Evolutionary conservation across 2,888 invertebrate species (phyloP).

Genomic region (Chirona hameri): DNA sequence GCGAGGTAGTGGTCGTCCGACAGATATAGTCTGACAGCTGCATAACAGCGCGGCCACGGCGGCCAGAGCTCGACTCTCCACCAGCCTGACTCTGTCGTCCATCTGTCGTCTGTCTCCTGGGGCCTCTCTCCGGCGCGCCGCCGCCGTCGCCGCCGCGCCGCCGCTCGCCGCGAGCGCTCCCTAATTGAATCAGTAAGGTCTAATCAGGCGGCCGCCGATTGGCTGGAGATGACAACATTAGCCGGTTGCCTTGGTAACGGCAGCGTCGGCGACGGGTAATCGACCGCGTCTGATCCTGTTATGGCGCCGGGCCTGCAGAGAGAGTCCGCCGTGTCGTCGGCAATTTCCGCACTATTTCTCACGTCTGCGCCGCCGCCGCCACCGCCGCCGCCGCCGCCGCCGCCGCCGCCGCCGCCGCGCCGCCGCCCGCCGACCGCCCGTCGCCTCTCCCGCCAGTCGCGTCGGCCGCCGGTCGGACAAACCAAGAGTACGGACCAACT

Average conservation of each 20-base stretch:
- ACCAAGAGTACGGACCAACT: too few species aligned
- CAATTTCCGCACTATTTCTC: background rate
- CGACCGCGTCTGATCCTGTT: background rate
- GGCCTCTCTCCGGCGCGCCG: too few species aligned
- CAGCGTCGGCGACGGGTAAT: background rate
- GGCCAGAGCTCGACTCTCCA: too few species aligned
- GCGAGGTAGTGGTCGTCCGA: too few species aligned
- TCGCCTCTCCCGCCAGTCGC: background rate
- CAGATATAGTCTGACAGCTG: too few species aligned
- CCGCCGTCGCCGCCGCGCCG: too few species aligned
- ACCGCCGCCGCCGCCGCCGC: background rate
- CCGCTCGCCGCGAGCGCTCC: background rate
- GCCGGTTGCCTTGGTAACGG: background rate
- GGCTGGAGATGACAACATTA: slow-evolving; percentile 5
- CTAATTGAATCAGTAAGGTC: slow-evolving; percentile 6
- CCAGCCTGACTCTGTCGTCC: too few species aligned
- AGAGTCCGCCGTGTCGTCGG: background rate
- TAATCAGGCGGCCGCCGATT: slow-evolving; percentile 2
- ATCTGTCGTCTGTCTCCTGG: background rate
- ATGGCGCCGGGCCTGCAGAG: background rate
- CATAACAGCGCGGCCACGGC: too few species aligned
- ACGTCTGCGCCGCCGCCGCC: background rate
- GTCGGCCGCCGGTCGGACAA: too few species aligned
- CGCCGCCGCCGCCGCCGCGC: background rate
- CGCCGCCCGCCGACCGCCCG: too few species aligned